Evolutionary conservation across 2,888 invertebrate species (phyloP).

Genomic region (Deladenus siricidicola): DNA sequence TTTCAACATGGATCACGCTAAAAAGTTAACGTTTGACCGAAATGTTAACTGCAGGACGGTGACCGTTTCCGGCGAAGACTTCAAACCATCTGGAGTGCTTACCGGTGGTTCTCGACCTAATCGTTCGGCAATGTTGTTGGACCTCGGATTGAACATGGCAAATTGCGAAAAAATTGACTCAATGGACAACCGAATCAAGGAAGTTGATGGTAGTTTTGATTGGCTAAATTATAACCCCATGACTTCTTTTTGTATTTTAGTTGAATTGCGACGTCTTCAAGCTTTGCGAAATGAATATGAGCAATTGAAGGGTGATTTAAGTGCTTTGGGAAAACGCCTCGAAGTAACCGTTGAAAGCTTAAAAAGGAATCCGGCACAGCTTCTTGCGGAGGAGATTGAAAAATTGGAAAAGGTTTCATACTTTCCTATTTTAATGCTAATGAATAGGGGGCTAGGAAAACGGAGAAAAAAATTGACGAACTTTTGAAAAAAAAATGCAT

Average conservation of each 20-base stretch:
- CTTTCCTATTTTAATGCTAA: no score
- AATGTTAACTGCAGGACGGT: slow-evolving; percentile 58
- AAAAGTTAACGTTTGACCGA: slow-evolving; percentile 70
- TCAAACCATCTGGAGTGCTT: slow-evolving; percentile 80
- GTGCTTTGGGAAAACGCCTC: slow-evolving; percentile 12
- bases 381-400: slow-evolving; percentile 27
- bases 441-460: neutral
- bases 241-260: slow-evolving; percentile 2
- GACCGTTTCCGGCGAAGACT: slow-evolving; percentile 82
- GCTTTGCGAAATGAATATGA: slow-evolving; percentile 14
- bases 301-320: slow-evolving; percentile 14
- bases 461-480: no score
- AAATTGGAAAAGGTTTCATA: slow-evolving; percentile 11
- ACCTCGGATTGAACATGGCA: neutral
- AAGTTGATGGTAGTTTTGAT: slow-evolving; percentile 10
- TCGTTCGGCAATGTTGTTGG: slow-evolving; percentile 6
- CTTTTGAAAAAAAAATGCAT: no score
- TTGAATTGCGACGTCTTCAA: slow-evolving; percentile 5
- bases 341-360: slow-evolving; percentile 23
- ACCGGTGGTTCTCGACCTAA: slow-evolving; percentile 66
- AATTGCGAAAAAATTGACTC: neutral
- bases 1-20: slow-evolving; percentile 69
- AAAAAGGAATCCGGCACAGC: slow-evolving; percentile 27
- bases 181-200: slow-evolving; percentile 11
- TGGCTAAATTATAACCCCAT: no score